Evolutionary conservation across 2,797 vertebrate species (phyloP).

Genomic region (Erethizon dorsatum): DNA sequence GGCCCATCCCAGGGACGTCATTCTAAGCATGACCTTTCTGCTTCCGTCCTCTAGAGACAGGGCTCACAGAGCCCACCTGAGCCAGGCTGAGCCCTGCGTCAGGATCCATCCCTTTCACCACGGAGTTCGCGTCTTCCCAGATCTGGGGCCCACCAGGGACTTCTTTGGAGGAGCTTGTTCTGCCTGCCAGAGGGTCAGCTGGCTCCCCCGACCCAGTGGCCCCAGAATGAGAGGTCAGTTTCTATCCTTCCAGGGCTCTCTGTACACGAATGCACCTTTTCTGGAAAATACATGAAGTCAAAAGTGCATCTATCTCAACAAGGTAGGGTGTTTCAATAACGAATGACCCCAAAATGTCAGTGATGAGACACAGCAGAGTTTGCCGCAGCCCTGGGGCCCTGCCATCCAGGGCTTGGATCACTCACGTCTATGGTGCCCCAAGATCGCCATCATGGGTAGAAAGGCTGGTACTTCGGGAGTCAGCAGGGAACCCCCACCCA

Average conservation of each 20-base stretch:
- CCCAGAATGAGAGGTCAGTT: fast-evolving
- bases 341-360: no score
- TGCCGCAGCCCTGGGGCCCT: fast-evolving
- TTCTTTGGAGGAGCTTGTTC: no score
- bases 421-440: fast-evolving
- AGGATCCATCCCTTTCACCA: no score
- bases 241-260: neutral
- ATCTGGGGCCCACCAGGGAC: neutral
- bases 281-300: neutral
- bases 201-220: neutral
- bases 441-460: fast-evolving
- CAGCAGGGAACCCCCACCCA: neutral
- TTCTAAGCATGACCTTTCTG: no score
- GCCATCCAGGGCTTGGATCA: fast-evolving
- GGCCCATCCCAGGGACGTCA: fast-evolving
- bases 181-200: neutral
- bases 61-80: neutral
- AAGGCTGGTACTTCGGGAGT: no score
- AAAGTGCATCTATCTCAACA: neutral
- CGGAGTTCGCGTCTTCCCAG: fast-evolving
- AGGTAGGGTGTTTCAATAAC: neutral
- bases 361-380: fast-evolving
- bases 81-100: no score
- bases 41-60: neutral
- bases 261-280: neutral